A percentile compares a stretch with the other conserved stretches of the same genome.
Conservation (phyloP, 2,113 vertebrate species). For the Tachysurus fulvidraco region DNA sequence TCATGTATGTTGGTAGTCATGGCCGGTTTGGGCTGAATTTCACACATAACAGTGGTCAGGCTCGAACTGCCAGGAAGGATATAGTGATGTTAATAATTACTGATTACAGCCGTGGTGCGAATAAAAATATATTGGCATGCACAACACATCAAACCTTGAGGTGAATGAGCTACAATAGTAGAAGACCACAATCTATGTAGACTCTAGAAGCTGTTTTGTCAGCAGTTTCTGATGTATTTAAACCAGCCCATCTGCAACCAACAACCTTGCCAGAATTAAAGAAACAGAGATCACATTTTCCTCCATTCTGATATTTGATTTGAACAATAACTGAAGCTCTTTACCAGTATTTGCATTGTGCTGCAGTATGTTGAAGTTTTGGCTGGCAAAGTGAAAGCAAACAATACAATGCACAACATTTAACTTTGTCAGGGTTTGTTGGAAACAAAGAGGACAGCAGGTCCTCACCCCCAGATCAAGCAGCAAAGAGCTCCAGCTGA, state of each 20-base stretch:
- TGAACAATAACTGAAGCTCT: background rate
- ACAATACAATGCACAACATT: background rate
- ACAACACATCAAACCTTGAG: no score
- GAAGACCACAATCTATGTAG: background rate
- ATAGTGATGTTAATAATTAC: background rate
- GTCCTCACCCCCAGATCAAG: slow-evolving; percentile 70
- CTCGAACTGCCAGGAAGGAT: background rate
- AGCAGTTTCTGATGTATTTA: background rate
- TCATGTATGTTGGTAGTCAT: background rate
- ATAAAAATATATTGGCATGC: no score
- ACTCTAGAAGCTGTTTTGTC: background rate
- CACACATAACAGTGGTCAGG: background rate
- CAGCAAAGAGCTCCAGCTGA: slow-evolving; percentile 75
- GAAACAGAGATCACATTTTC: background rate
- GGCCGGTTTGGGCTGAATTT: background rate
- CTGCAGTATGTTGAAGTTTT: slow-evolving; percentile 12
- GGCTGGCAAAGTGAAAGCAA: background rate
- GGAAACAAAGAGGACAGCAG: slow-evolving; percentile 74
- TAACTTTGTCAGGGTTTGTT: background rate
- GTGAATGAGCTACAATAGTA: no score
- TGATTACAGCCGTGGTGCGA: background rate
- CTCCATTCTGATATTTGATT: background rate
- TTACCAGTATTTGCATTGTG: background rate
- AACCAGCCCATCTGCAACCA: background rate
- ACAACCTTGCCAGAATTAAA: background rate